Conservation (phyloP, 2,113 vertebrate species). For the Uropsilus gracilis region DNA sequence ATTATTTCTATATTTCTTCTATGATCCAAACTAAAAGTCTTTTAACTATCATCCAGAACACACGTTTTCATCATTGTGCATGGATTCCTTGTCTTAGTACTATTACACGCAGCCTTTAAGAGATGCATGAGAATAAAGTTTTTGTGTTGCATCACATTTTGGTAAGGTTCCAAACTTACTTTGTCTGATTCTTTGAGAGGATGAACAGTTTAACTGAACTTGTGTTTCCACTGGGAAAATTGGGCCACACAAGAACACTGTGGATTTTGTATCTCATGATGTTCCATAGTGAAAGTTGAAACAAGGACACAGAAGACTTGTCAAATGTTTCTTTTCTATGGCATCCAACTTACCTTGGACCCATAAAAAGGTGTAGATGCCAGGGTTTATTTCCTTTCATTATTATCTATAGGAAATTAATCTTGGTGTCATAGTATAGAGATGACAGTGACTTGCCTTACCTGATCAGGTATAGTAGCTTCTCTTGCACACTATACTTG, state of each 20-base stretch:
- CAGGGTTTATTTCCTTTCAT: background rate
- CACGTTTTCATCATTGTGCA: background rate
- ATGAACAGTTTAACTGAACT: background rate
- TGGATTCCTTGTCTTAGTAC: slow-evolving; percentile 6
- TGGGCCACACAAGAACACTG: background rate
- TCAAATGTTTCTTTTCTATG: background rate
- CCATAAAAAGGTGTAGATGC: background rate
- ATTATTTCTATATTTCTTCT: slow-evolving; percentile 17
- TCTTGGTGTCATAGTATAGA: background rate
- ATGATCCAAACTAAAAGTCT: background rate
- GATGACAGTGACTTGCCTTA: background rate
- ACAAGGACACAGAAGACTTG: background rate
- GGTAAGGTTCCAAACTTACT: background rate
- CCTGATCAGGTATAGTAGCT: background rate
- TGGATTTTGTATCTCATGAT: background rate
- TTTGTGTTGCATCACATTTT: background rate
- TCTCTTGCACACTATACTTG: background rate
- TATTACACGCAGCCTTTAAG: slow-evolving; percentile 20
- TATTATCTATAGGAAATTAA: background rate
- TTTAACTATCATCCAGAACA: slow-evolving; percentile 34
- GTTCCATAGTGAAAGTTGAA: background rate
- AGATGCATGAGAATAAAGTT: slow-evolving; percentile 17
- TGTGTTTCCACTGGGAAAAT: background rate
- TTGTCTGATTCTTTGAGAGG: background rate
- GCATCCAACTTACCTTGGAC: background rate